phyloP scores from a whole-genome alignment of 1,140 invertebrate genomes.

The Drosophila ficusphila region DNA sequence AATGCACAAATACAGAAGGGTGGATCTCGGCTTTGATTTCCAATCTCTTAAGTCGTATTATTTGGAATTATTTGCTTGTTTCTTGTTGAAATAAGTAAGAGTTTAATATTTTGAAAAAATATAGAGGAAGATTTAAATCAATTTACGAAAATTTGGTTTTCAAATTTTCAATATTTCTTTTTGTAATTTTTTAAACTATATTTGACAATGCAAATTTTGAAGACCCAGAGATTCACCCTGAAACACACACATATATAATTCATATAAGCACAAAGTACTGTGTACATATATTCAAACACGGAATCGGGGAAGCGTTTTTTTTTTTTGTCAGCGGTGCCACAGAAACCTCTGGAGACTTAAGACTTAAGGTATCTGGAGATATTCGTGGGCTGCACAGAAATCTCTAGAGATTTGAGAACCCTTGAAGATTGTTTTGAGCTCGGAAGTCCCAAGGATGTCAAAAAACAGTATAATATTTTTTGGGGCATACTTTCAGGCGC shows the following conservation, averaged over 20 bases:
- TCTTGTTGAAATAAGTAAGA: too few relatives aligned
- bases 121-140: too few relatives aligned
- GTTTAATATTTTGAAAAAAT: too few relatives aligned
- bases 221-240: constrained; percentile 8
- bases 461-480: too few relatives aligned
- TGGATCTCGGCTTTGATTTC: constrained; percentile 10
- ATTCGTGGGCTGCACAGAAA: too few relatives aligned
- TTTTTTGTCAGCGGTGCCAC: not conserved
- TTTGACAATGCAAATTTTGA: not conserved
- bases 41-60: too few relatives aligned
- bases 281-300: constrained; percentile 10
- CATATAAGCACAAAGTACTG: constrained; percentile 17
- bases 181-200: not conserved
- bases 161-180: not conserved
- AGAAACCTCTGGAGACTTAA: not conserved
- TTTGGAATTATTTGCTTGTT: not conserved
- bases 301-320: not conserved
- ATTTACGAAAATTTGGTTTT: too few relatives aligned
- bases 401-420: too few relatives aligned
- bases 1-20: constrained; percentile 12
- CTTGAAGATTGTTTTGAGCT: too few relatives aligned
- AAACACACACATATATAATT: constrained; percentile 21
- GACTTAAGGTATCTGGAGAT: not conserved
- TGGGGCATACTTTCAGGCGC: not conserved
- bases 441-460: too few relatives aligned